These are phyloP conservation scores for Hippasteria phrygiana DNA, from an alignment of 53 echinoderm and acorn worm genomes.

Conservation along the genomic window DNA sequence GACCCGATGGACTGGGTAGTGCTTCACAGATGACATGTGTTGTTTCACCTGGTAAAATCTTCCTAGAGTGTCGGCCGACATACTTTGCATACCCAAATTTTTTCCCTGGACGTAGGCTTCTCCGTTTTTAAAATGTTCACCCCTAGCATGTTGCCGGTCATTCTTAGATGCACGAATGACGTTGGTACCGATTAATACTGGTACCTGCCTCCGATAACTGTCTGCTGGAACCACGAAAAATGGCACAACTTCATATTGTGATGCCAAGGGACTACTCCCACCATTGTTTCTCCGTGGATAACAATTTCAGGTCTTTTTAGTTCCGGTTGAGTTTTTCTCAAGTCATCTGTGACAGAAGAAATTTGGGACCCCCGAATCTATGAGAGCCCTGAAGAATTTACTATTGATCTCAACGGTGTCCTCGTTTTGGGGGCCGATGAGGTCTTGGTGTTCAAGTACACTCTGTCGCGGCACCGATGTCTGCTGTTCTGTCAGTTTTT, in stretches of 20 bases:
- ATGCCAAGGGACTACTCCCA: conserved; percentile 37
- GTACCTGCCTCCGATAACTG: conserved; percentile 12
- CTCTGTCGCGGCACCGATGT: no score
- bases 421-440: conserved; percentile 20
- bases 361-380: conserved; percentile 45
- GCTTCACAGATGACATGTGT: background rate
- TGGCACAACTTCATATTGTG: conserved; percentile 4
- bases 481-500: background rate
- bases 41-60: background rate
- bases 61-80: background rate
- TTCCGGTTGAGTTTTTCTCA: background rate
- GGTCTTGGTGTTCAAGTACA: background rate
- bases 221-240: conserved; percentile 32
- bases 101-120: background rate
- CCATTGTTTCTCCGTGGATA: conserved; percentile 18
- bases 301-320: background rate
- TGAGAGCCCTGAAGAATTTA: background rate
- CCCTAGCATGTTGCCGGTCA: background rate
- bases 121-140: background rate
- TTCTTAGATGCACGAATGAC: conserved; percentile 33
- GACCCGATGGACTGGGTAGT: no score
- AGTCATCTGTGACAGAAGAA: conserved; percentile 17
- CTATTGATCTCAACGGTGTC: conserved; percentile 1
- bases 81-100: conserved; percentile 11
- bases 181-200: conserved; percentile 50